These are phyloP conservation scores for Aromia moschata DNA, from an alignment of 2,888 invertebrate genomes.

Conservation along the genomic window DNA sequence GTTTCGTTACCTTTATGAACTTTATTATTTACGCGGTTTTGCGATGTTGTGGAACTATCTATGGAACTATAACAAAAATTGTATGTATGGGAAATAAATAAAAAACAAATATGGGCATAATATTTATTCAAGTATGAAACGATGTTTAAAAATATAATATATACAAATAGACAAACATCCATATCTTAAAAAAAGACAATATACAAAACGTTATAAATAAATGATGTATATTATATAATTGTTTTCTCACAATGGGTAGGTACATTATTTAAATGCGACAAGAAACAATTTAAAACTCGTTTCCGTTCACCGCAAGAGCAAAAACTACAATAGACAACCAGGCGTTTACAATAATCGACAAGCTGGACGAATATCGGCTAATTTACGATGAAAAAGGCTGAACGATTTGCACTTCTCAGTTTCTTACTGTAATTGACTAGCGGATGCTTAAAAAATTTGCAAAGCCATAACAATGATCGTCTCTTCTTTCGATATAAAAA, in stretches of 20 bases:
- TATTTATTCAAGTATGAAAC: neutral
- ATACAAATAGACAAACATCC: conserved; percentile 17
- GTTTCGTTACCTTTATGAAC: too few species aligned
- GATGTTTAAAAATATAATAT: neutral
- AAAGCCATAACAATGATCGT: conserved; percentile 1
- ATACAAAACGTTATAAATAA: neutral
- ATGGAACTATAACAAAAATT: too few species aligned
- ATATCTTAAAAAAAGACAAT: conserved; percentile 10
- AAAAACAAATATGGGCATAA: too few species aligned
- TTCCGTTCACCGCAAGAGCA: neutral
- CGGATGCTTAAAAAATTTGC: conserved; percentile 18
- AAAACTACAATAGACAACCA: conserved; percentile 10
- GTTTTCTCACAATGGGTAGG: neutral
- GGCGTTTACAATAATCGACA: conserved; percentile 16
- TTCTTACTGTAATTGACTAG: conserved; percentile 21
- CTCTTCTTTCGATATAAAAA: neutral
- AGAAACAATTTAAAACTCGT: neutral
- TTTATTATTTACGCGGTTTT: too few species aligned
- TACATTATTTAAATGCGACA: neutral
- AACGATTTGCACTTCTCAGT: conserved; percentile 15
- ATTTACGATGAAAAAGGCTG: conserved; percentile 1
- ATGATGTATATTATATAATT: neutral
- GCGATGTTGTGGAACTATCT: too few species aligned
- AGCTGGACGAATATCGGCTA: conserved; percentile 13
- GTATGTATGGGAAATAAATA: too few species aligned